Conservation (phyloP, 2,888 invertebrate species). For the Noctua pronuba region DNA sequence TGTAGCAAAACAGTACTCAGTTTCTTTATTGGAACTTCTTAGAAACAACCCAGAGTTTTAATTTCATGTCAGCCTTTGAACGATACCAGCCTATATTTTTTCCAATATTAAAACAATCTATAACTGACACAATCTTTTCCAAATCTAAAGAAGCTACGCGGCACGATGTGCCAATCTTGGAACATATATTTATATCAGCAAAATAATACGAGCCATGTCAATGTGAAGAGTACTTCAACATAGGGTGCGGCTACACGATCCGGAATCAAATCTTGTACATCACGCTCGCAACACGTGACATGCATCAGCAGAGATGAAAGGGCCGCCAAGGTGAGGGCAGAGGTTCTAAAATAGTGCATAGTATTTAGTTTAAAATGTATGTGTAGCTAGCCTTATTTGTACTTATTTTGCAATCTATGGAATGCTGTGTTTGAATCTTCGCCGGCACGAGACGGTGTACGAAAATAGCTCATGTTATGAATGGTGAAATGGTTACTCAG, state of each 20-base stretch:
- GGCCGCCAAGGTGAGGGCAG: slow-evolving; percentile 49
- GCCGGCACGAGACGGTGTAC: slow-evolving; percentile 17
- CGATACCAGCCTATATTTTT: not conserved
- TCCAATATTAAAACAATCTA: not conserved
- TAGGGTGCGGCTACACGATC: slow-evolving; percentile 45
- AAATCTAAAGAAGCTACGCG: slow-evolving; percentile 13
- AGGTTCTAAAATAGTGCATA: slow-evolving; percentile 29
- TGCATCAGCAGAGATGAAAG: slow-evolving; percentile 53
- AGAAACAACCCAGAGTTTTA: not conserved
- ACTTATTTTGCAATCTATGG: slow-evolving; percentile 30
- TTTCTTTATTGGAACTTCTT: not conserved
- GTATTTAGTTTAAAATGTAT: slow-evolving; percentile 44
- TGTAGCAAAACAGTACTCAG: too few relatives aligned
- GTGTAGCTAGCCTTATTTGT: slow-evolving; percentile 16
- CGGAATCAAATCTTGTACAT: slow-evolving; percentile 38
- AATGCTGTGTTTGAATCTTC: slow-evolving; percentile 34
- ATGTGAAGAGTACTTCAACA: slow-evolving; percentile 17
- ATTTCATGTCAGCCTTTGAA: not conserved
- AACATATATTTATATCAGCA: slow-evolving; percentile 7
- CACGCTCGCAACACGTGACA: slow-evolving; percentile 44
- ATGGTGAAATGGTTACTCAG: not conserved
- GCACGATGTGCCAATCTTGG: slow-evolving; percentile 17
- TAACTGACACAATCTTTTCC: slow-evolving; percentile 6
- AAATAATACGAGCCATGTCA: slow-evolving; percentile 29
- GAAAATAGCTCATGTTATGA: slow-evolving; percentile 3